Percentiles rank a stretch among this genome's conserved stretches.
These are phyloP conservation scores for Parelbella ahira DNA, from an alignment of 2,888 invertebrate genomes.

Conservation along the genomic window DNA sequence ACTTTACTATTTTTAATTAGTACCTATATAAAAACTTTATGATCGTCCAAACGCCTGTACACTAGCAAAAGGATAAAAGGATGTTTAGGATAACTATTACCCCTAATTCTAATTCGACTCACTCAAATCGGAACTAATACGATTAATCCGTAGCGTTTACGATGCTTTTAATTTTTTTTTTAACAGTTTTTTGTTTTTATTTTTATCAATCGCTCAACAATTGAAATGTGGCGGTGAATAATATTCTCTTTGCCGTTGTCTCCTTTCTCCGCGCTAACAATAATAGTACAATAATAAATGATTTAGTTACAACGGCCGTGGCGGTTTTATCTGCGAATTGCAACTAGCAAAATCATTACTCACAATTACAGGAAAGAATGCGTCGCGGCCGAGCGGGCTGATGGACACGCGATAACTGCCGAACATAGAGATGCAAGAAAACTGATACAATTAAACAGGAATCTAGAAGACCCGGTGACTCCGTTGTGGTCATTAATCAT, in stretches of 20 bases:
- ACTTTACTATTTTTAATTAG: not conserved
- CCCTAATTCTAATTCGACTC: slow-evolving; percentile 11
- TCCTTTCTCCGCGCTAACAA: slow-evolving; percentile 17
- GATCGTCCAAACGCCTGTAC: too few relatives aligned
- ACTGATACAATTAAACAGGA: slow-evolving; percentile 61
- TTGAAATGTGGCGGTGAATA: slow-evolving; percentile 7
- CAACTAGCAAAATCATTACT: slow-evolving; percentile 28
- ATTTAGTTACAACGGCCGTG: slow-evolving; percentile 17
- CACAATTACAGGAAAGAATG: slow-evolving; percentile 33
- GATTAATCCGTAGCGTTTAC: not conserved
- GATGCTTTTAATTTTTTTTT: not conserved
- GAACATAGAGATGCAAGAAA: slow-evolving; percentile 48
- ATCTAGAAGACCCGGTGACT: slow-evolving; percentile 63
- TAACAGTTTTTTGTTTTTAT: not conserved
- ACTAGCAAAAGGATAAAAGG: slow-evolving; percentile 11
- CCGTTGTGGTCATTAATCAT: slow-evolving; percentile 59
- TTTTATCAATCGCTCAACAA: slow-evolving; percentile 2
- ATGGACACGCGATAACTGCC: slow-evolving; percentile 37
- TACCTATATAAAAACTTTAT: not conserved
- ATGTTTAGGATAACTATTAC: slow-evolving; percentile 3
- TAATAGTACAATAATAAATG: slow-evolving; percentile 13
- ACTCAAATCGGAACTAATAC: slow-evolving; percentile 8
- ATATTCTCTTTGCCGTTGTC: not conserved
- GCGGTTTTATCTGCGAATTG: slow-evolving; percentile 21
- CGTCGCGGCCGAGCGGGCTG: slow-evolving; percentile 30